Base-by-base conservation (phyloP, 2,797 vertebrate species). In the Rhodeus uyekii region DNA sequence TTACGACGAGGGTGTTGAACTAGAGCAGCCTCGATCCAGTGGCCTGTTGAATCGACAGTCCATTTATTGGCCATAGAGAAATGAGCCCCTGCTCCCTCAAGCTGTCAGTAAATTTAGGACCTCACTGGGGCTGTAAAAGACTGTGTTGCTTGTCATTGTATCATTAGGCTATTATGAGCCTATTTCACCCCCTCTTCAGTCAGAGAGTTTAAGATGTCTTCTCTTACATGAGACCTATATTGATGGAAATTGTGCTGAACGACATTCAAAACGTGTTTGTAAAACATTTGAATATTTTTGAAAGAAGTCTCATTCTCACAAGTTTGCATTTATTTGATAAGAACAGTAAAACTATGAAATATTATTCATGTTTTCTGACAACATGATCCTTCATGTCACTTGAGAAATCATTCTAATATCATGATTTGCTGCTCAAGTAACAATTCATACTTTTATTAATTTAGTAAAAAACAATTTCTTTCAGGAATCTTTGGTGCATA, bases 41-140 rank as follows among this genome's bases (percentile, higher is more conserved):
- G 90, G 90, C 91, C 90, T 90, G 91, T 90, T 90, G 91, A 89
- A 91, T 92, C 89, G 90, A 89, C 91, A 87, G 24, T 87, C 88
- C 87, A 86, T 93, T 93, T 94, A 92, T 88, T 88, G 91, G 90
- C 89, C 81, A 83, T 76, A 79, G 82, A 90, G 90, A 93, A 93
- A 93, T 92, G 91, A 92, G 90, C 85, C 88, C 84, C 89, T 86
- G 89, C 89, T 90, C 87, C 90, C 88, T 85, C 24, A 75, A 92
- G 93, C 90, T 90, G 92, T 93, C 91, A 92, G 85, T 86, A 82
- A 89, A 89, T 91, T 92, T 92, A 91, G 89, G 86, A 91, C 88
- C 90, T 93, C 84, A 76, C 89, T 89, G 91, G 92, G 90, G 88
- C 90, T 80, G 50, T 91, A 93, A 93, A 93, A 91, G 86, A 85